Conservation (phyloP, 2,797 vertebrate genomes). For the Chloroceryle inda region DNA sequence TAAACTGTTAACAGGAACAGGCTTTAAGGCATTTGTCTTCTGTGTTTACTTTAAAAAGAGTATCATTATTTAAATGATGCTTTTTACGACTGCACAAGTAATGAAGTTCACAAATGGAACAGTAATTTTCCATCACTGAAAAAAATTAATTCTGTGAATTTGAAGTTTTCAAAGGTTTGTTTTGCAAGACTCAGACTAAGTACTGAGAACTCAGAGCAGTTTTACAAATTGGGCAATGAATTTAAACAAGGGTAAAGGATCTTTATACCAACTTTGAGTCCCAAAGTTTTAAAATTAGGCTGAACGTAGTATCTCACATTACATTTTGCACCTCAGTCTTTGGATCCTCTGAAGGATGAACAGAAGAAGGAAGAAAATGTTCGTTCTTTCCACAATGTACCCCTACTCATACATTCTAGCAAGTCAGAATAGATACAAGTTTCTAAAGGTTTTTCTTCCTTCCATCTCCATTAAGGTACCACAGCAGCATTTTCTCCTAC, state of each 20-base stretch:
- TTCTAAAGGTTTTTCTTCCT: background rate
- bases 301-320: background rate
- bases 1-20: conserved; percentile 30
- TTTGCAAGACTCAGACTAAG: background rate
- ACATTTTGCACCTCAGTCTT: background rate
- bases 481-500: background rate
- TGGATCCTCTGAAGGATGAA: background rate
- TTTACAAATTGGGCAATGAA: background rate
- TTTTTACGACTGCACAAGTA: conserved; percentile 20
- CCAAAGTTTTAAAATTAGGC: background rate
- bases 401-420: background rate
- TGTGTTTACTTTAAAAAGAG: background rate
- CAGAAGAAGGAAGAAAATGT: background rate
- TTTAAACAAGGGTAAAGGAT: background rate
- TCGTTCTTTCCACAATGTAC: background rate
- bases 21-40: conserved; percentile 22
- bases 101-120: conserved; percentile 3
- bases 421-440: background rate
- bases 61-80: conserved; percentile 11
- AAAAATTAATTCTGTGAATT: background rate
- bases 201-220: background rate
- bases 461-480: background rate
- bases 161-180: background rate
- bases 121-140: background rate
- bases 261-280: background rate